These are phyloP conservation scores for Conus ventricosus DNA, from an alignment of 1,140 invertebrate species.

Conservation along the genomic window DNA sequence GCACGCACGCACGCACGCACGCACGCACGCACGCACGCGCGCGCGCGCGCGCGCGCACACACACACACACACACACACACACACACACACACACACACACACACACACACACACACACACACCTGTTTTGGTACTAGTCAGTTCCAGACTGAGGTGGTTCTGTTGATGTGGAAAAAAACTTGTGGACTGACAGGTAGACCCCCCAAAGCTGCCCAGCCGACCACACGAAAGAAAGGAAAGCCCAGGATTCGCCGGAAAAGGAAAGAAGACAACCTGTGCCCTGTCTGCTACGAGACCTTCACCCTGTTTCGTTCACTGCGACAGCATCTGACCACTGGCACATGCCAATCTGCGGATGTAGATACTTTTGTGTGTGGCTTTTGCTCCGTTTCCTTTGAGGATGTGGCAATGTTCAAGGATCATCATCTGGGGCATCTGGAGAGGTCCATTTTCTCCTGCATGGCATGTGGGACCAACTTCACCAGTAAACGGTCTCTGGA, in stretches of 20 bases:
- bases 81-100: no score
- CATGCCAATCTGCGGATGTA: not conserved
- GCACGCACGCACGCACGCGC: no score
- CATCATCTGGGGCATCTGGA: not conserved
- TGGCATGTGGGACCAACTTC: not conserved
- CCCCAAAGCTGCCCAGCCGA: not conserved
- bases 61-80: no score
- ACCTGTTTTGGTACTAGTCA: no score
- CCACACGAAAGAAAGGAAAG: not conserved
- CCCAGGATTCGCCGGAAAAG: not conserved
- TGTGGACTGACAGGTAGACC: not conserved
- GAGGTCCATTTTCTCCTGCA: conserved; percentile 13
- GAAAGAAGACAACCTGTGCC: not conserved
- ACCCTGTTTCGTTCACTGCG: not conserved
- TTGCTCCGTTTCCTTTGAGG: not conserved
- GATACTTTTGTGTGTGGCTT: not conserved
- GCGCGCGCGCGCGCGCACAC: no score
- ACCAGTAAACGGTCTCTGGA: conserved; percentile 7
- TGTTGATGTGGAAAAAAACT: no score
- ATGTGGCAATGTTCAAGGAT: not conserved
- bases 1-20: no score
- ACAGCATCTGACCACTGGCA: not conserved
- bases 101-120: no score
- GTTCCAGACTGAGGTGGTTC: no score
- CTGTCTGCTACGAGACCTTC: not conserved